Conservation (phyloP, 2,888 invertebrate genomes). For the Busseola fusca region DNA sequence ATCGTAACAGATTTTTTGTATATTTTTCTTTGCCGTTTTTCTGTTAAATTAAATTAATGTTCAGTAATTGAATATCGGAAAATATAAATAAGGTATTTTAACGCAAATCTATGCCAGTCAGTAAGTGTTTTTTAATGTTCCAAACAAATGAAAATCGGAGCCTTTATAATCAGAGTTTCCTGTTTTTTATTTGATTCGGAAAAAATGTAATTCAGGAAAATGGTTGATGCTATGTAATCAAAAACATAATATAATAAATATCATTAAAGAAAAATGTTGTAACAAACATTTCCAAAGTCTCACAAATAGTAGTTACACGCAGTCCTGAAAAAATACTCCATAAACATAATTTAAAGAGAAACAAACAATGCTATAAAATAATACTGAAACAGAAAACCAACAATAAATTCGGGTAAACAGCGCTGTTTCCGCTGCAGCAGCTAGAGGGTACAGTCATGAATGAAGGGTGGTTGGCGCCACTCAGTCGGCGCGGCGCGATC, state of each 20-base stretch:
- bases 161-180: background rate
- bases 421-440: constrained; percentile 57
- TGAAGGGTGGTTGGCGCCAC: constrained; percentile 71
- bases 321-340: background rate
- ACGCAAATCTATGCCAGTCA: background rate
- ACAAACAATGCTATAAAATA: constrained; percentile 37
- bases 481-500: constrained; percentile 68
- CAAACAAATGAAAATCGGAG: background rate
- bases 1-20: constrained; percentile 41
- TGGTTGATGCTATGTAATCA: too few species aligned
- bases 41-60: background rate
- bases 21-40: background rate
- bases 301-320: background rate
- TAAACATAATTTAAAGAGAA: constrained; percentile 11
- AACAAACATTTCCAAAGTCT: background rate
- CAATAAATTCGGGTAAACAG: constrained; percentile 36
- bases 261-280: background rate
- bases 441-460: constrained; percentile 52
- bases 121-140: background rate
- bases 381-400: constrained; percentile 17
- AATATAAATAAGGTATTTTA: background rate
- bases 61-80: background rate
- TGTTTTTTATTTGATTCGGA: background rate
- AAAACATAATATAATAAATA: too few species aligned
- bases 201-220: too few species aligned